Percentiles rank a stretch among this genome's conserved stretches.
Conservation (phyloP, 2,797 vertebrate species). For the Crenichthys baileyi region DNA sequence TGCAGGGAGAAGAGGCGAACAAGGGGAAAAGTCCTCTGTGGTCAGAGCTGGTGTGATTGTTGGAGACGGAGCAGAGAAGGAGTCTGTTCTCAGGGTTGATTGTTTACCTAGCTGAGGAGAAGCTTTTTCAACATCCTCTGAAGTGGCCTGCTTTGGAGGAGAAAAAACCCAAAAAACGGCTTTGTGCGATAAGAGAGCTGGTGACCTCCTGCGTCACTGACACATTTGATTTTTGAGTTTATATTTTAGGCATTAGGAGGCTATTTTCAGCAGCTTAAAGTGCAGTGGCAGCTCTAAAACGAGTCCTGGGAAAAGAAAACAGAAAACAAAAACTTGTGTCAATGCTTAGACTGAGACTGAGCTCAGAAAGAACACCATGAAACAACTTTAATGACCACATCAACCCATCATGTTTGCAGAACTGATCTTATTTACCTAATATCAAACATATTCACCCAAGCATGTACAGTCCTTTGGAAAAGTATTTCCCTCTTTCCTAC, state of each 20-base stretch:
- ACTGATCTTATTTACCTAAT: not conserved
- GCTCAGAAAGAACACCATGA: not conserved
- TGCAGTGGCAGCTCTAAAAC: not conserved
- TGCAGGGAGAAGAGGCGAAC: constrained; percentile 58
- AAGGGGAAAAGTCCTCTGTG: constrained; percentile 51
- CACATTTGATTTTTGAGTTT: constrained; percentile 16
- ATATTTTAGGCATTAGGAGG: constrained; percentile 7
- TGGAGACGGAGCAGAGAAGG: constrained; percentile 66
- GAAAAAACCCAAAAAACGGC: constrained; percentile 18
- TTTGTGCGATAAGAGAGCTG: constrained; percentile 40
- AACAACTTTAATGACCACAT: constrained; percentile 1
- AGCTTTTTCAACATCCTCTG: constrained; percentile 64
- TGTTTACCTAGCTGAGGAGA: constrained; percentile 69
- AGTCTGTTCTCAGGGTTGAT: constrained; percentile 68
- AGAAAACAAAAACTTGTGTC: constrained; percentile 8
- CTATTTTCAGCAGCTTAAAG: constrained; percentile 3
- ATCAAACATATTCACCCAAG: not conserved
- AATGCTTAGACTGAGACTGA: constrained; percentile 4
- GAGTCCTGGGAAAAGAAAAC: constrained; percentile 1
- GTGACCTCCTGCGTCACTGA: constrained; percentile 30
- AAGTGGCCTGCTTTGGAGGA: constrained; percentile 47
- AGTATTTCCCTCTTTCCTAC: not conserved
- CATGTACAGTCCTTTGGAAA: constrained; percentile 5
- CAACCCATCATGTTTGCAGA: not conserved
- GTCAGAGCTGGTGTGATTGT: constrained; percentile 64